These are phyloP conservation scores for Atractosteus spatula DNA, from an alignment of 2,113 vertebrate genomes.

Conservation along the genomic window DNA sequence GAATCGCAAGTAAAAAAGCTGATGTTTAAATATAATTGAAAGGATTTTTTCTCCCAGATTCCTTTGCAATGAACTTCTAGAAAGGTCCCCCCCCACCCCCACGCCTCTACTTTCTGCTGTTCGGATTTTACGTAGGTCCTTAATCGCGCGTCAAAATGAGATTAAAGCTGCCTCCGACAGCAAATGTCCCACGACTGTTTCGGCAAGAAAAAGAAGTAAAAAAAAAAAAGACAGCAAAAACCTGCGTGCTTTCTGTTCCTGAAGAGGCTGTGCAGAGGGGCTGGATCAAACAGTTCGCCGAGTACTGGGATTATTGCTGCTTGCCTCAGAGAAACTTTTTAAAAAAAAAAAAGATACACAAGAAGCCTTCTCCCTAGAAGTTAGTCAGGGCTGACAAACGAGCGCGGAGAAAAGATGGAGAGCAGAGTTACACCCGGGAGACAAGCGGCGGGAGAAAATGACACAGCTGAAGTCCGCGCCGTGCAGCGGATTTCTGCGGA, in stretches of 20 bases:
- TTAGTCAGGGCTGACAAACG: neutral
- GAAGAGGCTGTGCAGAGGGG: neutral
- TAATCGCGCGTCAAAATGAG: neutral
- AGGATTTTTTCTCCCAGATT: too few relatives aligned
- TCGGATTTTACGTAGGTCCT: too few relatives aligned
- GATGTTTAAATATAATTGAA: too few relatives aligned
- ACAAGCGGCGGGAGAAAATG: neutral
- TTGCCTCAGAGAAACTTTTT: neutral
- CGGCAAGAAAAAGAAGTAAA: too few relatives aligned
- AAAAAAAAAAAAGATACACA: neutral
- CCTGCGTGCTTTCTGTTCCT: neutral
- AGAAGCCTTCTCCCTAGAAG: neutral
- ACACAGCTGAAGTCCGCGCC: neutral
- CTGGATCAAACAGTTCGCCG: neutral
- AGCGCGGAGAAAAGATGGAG: neutral
- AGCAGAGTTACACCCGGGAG: neutral
- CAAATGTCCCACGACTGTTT: too few relatives aligned
- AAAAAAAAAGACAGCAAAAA: neutral
- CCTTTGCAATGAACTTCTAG: too few relatives aligned
- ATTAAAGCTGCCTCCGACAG: neutral
- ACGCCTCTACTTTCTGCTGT: too few relatives aligned
- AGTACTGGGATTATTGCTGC: neutral
- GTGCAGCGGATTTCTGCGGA: neutral
- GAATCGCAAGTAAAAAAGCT: too few relatives aligned
- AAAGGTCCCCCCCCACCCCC: too few relatives aligned